Base-by-base conservation (phyloP, 2,888 invertebrate genomes). In the Diachrysia chrysitis region DNA sequence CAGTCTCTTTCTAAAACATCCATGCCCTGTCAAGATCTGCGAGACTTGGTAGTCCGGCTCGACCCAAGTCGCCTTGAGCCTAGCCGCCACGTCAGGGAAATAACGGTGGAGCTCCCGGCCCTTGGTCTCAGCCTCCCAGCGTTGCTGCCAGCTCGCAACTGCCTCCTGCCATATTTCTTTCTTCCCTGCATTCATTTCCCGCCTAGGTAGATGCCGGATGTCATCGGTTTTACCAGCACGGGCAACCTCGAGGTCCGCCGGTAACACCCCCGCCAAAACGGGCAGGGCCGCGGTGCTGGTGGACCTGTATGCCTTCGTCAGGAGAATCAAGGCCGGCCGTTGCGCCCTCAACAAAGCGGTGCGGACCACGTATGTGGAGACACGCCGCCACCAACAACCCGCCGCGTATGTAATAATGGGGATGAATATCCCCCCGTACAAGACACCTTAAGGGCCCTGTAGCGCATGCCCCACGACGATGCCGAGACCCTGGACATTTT, bases 401-500 rank as follows among this genome's bases (percentile, higher is more conserved):
- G n/a, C n/a, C n/a, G n/a, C n/a, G n/a, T n/a, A n/a, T 0, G 58
- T 59, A 0, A 69, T 12, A 0, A 9, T 56, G 0, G 56, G 0
- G 0, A 21, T 3, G 0, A 14, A 65, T 0, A 65, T 46, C 0
- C 66, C 58, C n/a, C 35, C 48, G 35, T 66, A 62, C 66, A 66
- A n/a, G n/a, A 37, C 6, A 63, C 51, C 63, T 66, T 66, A 57
- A 83, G 74, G 0, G 73, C 78, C 0, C 60, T 58, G 54, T 80
- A 83, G 3, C 75, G 23, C 0, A 83, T 23, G 0, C 85, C 84
- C 83, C 83, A 84, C 2, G 76, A 67, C 7, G 83, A 65, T 0
- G 83, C 73, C 0, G 81, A 85, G 5, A 80, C 76, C 0, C 83
- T 69, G 17, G 82, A 67, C 63, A 85, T 62, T 57, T 77, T 80